Base-by-base conservation (phyloP, 2,888 invertebrate genomes). In the Brachypalpus laphriformis region DNA sequence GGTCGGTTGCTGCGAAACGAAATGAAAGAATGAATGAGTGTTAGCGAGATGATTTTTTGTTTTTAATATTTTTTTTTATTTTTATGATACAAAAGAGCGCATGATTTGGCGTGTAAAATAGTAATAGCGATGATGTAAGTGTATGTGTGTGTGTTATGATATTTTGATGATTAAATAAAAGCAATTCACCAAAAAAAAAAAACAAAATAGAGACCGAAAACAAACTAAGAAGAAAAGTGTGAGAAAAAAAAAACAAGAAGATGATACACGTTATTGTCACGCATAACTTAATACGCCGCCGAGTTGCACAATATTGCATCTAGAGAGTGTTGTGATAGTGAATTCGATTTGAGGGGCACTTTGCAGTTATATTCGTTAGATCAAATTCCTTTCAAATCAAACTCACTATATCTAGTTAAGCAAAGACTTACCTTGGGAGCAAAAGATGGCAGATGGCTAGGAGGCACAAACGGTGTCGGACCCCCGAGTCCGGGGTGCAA, bases 401-500 rank as follows among this genome's bases (percentile, higher is more conserved):
- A 56, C 47, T 75, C 20, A 45, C 28, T 28, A 54, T 16, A 34
- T 16, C 31, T 1, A 11, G 14, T n/a, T 31, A 1, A 54, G 1
- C 3, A 47, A 2, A 9, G 47, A 82, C 90, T 92, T 93, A 97
- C 98, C 96, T 97, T 97, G 89, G 97, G 97, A 89, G 97, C 96
- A 91, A 97, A 97, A 42, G 97, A 94, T 87, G 96, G 95, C 88
- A 97, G 93, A 90, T 97, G 97, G 91, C 95, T 96, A 31, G 98
- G 97, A 82, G 97, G 97, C 89, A 96, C 97, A 92, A 98, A 98
- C 8, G 98, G 97, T 65, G 97, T 96, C 25, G 96, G 94, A 51
- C 95, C 94, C 28, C 95, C 94, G 82, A 96, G 93, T 70, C 95
- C 94, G 51, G 97, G 96, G 92, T 97, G 97, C 85, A 97, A 93